These are phyloP conservation scores for Caenorhabditis inopinata DNA, from an alignment of 1,140 invertebrate genomes.

Conservation along the genomic window DNA sequence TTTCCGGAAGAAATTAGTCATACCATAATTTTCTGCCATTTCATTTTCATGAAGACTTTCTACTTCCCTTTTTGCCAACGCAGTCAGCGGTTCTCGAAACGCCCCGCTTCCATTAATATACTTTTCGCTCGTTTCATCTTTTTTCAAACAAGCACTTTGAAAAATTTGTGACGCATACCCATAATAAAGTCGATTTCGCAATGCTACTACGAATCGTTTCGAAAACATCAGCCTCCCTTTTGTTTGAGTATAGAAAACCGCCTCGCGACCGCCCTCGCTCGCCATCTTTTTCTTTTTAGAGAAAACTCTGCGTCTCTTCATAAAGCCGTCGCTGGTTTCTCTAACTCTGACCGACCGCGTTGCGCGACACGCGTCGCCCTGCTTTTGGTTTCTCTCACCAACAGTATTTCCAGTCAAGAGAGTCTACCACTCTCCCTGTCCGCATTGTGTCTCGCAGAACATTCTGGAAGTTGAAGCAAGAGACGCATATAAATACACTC, in stretches of 20 bases:
- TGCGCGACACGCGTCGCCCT: not conserved
- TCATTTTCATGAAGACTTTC: no score
- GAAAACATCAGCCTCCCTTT: not conserved
- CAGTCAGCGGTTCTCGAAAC: no score
- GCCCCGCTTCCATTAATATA: no score
- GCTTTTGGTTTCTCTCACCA: not conserved
- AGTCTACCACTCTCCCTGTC: not conserved
- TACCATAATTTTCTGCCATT: no score
- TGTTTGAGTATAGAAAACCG: not conserved
- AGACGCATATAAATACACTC: slow-evolving; percentile 9
- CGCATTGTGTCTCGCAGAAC: not conserved
- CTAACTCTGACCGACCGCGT: not conserved
- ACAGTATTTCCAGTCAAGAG: not conserved
- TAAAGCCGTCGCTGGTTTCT: not conserved
- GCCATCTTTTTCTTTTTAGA: not conserved
- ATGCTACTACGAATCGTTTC: not conserved
- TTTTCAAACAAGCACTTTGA: not conserved
- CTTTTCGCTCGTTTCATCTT: no score
- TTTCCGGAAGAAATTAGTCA: no score
- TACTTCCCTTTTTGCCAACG: no score
- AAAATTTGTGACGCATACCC: not conserved
- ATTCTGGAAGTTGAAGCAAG: not conserved
- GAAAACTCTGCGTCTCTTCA: not conserved
- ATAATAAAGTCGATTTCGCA: not conserved
- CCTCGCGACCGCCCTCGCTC: not conserved